Base-by-base conservation (phyloP, 2,888 invertebrate genomes). In the Neria commutata region DNA sequence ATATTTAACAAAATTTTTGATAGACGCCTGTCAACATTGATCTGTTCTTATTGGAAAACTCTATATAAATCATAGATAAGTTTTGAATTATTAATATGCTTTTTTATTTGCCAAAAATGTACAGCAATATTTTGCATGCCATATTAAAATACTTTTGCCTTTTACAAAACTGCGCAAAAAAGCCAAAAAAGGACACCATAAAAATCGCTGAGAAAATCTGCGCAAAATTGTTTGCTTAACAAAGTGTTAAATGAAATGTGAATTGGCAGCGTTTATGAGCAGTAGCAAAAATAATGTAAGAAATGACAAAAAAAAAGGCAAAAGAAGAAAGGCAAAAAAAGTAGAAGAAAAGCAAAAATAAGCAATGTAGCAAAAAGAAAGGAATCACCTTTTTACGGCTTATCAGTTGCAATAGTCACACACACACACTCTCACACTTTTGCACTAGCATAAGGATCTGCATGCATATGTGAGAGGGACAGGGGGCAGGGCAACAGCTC, bases 171-270 rank as follows among this genome's bases (percentile, higher is more conserved):
- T 29, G 11, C 29, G 29, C 29, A 29, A 6, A n/a, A 14, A 37
- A 37, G 10, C n/a, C n/a, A 60, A 62, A 56, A 46, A 48, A 55
- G 50, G 47, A 52, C 48, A 46, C 34, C 40, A 48, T 53, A 11
- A 29, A 37, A 37, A 37, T n/a, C 37, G n/a, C 37, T 5, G n/a
- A n/a, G 23, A 51, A 54, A 61, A 61, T 61, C 58, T 61, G 61
- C 59, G 56, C n/a, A 58, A 61, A 61, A 60, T 58, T 37, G 50
- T 58, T 19, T 54, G 46, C 26, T n/a, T n/a, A 46, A 57, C 55
- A 62, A 58, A 63, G 63, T 58, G 65, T 62, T 58, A 62, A 65
- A 58, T 60, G 62, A 63, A 60, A 58, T 56, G 60, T 52, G 61
- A 61, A 58, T 46, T n/a, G n/a, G n/a, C n/a, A 42, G 42, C 42